phyloP scores from a whole-genome alignment of 2,888 invertebrate species.

The Pedicia rivosa region DNA sequence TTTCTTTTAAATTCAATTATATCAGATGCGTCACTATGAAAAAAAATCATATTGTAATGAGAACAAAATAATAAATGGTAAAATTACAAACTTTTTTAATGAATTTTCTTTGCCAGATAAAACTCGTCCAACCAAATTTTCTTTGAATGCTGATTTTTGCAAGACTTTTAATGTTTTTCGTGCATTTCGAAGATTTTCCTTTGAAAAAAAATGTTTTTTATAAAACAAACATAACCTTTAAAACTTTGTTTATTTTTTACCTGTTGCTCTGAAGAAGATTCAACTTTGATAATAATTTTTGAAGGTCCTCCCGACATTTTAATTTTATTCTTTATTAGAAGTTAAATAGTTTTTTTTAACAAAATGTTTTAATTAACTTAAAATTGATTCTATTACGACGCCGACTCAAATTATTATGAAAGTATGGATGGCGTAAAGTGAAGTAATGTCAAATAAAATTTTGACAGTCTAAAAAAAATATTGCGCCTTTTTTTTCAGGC shows the following conservation, averaged over 20 bases:
- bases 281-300: conserved; percentile 29
- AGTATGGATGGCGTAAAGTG: no score
- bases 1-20: conserved; percentile 20
- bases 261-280: conserved; percentile 28
- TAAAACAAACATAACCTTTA: neutral
- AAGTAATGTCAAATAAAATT: no score
- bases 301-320: conserved; percentile 27
- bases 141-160: conserved; percentile 54
- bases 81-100: conserved; percentile 24
- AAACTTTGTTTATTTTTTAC: conserved; percentile 11
- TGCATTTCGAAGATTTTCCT: conserved; percentile 41
- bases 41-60: neutral
- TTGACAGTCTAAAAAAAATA: no score
- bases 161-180: conserved; percentile 58
- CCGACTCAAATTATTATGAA: no score
- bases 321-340: conserved; percentile 17
- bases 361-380: neutral
- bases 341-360: conserved; percentile 4
- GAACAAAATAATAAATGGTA: neutral
- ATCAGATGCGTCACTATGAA: conserved; percentile 21
- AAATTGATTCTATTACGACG: no score
- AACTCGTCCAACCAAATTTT: conserved; percentile 55
- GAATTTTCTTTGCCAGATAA: conserved; percentile 35
- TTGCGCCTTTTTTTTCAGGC: no score
- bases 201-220: conserved; percentile 6